These are phyloP conservation scores for Tretioscincus oriximinensis DNA, from an alignment of 2,113 vertebrate genomes.

Conservation along the genomic window DNA sequence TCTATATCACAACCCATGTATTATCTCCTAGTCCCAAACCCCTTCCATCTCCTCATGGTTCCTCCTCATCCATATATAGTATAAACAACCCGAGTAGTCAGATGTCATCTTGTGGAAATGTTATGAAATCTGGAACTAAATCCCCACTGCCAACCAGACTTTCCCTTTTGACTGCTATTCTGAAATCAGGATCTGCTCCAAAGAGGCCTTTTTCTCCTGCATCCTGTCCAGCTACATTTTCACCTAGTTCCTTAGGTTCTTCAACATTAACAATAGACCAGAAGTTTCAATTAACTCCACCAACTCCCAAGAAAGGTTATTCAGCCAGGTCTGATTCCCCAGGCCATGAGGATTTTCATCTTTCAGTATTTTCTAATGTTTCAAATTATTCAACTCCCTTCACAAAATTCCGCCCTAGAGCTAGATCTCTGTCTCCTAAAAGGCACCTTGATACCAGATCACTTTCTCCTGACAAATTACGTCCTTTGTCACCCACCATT, in stretches of 20 bases:
- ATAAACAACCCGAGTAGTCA: conserved; percentile 62
- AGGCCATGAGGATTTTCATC: conserved; percentile 42
- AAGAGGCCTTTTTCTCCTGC: conserved; percentile 63
- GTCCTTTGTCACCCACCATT: conserved; percentile 2
- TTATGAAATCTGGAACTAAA: conserved; percentile 59
- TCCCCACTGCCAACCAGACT: conserved; percentile 82
- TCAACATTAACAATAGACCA: conserved; percentile 69
- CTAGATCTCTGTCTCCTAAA: conserved; percentile 36
- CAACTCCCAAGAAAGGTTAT: conserved; percentile 63
- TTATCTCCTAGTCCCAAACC: conserved; percentile 85
- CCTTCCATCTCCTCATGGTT: conserved; percentile 72
- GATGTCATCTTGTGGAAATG: conserved; percentile 63
- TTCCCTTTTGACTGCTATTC: conserved; percentile 90
- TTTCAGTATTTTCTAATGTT: conserved; percentile 29
- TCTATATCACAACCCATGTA: conserved; percentile 76
- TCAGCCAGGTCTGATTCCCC: conserved; percentile 49
- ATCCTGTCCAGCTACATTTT: conserved; percentile 78
- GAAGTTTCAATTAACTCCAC: conserved; percentile 57
- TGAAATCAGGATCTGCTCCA: conserved; percentile 81
- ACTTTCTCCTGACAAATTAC: conserved; percentile 30
- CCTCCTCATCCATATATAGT: conserved; percentile 76
- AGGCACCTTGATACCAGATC: not conserved
- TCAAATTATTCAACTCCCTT: conserved; percentile 27
- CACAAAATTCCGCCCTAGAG: conserved; percentile 28
- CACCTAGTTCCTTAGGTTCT: conserved; percentile 73